Percentiles rank a stretch among this genome's conserved stretches.
These are phyloP conservation scores for Craterocephalus amniculus DNA, from an alignment of 2,797 vertebrate species.

Conservation along the genomic window DNA sequence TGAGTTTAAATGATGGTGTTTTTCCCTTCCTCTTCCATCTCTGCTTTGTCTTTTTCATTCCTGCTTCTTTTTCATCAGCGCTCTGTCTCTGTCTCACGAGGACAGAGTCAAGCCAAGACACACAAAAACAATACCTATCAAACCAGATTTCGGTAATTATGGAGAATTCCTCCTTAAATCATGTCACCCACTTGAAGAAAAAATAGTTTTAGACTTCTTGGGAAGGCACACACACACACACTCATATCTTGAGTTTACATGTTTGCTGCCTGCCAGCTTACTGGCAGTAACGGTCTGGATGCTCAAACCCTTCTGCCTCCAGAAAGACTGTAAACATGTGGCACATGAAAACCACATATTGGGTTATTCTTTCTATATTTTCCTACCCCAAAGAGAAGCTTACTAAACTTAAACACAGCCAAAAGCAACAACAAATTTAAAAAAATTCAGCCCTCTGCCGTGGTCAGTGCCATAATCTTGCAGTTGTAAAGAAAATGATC, in stretches of 20 bases:
- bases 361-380: slow-evolving; percentile 7
- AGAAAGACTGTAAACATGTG: slow-evolving; percentile 14
- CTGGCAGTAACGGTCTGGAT: slow-evolving; percentile 11
- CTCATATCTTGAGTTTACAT: slow-evolving; percentile 40
- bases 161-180: slow-evolving; percentile 60
- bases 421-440: not conserved
- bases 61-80: slow-evolving; percentile 18
- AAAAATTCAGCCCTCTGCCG: not conserved
- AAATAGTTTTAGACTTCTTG: slow-evolving; percentile 55
- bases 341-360: slow-evolving; percentile 13
- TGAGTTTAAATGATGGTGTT: not conserved
- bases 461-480: not conserved
- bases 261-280: slow-evolving; percentile 43
- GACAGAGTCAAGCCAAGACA: slow-evolving; percentile 50
- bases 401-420: not conserved
- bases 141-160: slow-evolving; percentile 46
- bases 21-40: slow-evolving; percentile 1
- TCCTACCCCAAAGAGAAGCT: not conserved
- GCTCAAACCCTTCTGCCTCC: slow-evolving; percentile 28
- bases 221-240: slow-evolving; percentile 37
- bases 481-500: not conserved
- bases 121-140: slow-evolving; percentile 56
- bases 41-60: slow-evolving; percentile 32
- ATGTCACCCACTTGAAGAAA: slow-evolving; percentile 47
- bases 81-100: slow-evolving; percentile 27